Evolutionary conservation across 2,113 vertebrate species (phyloP).

Genomic region (Carassius auratus): DNA sequence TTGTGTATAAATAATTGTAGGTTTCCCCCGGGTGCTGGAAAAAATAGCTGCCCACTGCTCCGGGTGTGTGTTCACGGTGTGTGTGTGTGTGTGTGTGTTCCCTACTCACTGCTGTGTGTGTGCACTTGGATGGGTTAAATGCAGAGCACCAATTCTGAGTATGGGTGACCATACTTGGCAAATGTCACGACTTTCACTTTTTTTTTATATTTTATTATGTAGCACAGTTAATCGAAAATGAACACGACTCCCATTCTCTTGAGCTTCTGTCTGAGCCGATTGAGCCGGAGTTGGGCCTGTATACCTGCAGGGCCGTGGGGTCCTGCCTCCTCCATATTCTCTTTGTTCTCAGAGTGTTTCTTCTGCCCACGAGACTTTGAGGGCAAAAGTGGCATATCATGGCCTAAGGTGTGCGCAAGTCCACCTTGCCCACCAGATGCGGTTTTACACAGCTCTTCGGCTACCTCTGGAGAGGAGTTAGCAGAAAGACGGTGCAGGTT

Average conservation of each 20-base stretch:
- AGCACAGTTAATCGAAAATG: slow-evolving; percentile 53
- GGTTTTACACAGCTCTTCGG: slow-evolving; percentile 94
- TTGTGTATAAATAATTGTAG: too few species aligned
- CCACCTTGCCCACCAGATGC: slow-evolving; percentile 84
- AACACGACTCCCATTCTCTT: slow-evolving; percentile 60
- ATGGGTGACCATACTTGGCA: too few species aligned
- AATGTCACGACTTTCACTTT: too few species aligned
- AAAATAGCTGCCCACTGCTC: too few species aligned
- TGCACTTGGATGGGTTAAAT: too few species aligned
- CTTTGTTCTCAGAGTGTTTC: slow-evolving; percentile 96
- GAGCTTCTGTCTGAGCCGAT: slow-evolving; percentile 56
- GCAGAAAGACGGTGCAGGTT: slow-evolving; percentile 15
- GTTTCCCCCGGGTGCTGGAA: too few species aligned
- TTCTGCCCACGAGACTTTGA: slow-evolving; percentile 89
- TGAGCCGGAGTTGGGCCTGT: background rate
- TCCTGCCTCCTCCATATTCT: slow-evolving; percentile 87
- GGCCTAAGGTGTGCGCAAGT: slow-evolving; percentile 69
- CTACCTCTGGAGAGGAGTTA: slow-evolving; percentile 82
- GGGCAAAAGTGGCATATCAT: slow-evolving; percentile 88
- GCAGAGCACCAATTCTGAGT: too few species aligned
- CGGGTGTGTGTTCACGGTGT: too few species aligned
- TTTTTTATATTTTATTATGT: too few species aligned
- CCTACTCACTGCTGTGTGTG: too few species aligned
- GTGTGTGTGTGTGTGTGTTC: too few species aligned
- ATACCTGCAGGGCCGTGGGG: slow-evolving; percentile 71